Base-by-base conservation (phyloP, 2,113 vertebrate genomes). In the Microtus richardsoni region DNA sequence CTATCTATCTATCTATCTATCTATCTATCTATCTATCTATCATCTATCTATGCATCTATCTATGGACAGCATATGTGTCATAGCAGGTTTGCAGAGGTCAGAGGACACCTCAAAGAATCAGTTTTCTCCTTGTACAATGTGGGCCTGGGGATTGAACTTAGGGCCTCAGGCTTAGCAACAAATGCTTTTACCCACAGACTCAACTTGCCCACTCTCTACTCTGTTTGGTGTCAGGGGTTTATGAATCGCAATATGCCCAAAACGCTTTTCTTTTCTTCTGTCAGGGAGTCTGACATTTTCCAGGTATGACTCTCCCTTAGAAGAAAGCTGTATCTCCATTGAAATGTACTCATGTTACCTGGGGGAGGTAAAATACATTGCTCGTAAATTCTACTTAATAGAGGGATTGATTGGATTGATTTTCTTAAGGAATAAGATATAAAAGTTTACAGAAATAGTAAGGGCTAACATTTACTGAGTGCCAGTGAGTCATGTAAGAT, bases 341-440 rank as follows among this genome's bases (percentile, higher is more conserved):
- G 28, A 74, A 88, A 58, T 60, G 33, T 33, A 64, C 30, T 92
- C 89, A 60, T 24, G 70, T 88, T 93, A 85, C 64, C 77, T 68
- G 28, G 58, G 36, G 90, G 41, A 60, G 36, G 39, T 92, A 78
- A 96, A 74, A 91, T 89, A 75, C 54, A 84, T 71, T 64, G n/a
- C 47, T 4, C 47, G 89, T 94, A 82, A 91, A 75, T 83, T 79
- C 52, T 52, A 7, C 58, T 96, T 91, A 86, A 90, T 74, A 93
- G 73, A 94, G 12, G 71, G 68, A 94, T 96, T 91, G 83, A 78
- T 94, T 64, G 36, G 73, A 83, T 83, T 92, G 82, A 78, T 95
- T 95, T 91, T 90, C 41, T 89, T 93, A 62, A 95, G 88, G 77
- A 97, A 94, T 91, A 80, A 90, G 74, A 78, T 77, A 58, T 74